Base-by-base conservation (phyloP, 2,113 vertebrate species). In the Tapirus terrestris region DNA sequence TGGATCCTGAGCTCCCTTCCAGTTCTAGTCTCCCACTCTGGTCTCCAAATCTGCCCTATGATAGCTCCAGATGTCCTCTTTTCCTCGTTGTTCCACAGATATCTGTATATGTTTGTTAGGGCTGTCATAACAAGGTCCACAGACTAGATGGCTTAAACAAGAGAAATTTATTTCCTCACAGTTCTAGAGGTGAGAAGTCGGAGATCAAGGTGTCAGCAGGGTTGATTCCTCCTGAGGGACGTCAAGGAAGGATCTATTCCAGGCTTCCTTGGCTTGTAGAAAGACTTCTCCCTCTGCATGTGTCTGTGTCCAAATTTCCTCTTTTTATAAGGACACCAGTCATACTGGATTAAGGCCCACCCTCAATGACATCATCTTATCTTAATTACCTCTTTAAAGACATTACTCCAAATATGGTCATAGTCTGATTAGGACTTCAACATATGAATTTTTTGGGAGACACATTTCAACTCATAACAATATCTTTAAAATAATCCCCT, bases 401-500 rank as follows among this genome's bases (percentile, higher is more conserved):
- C 51, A 79, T 20, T 29, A 68, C 48, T 87, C 53, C 25, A 75
- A 58, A 53, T 25, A 23, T 6, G 18, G 48, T 86, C 80, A 90
- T 5, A 39, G 18, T 76, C n/a, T 82, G 5, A 25, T 58, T 63
- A 87, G 68, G 25, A 45, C 13, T 16, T 68, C 61, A 91, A 70
- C 14, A 36, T 36, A 56, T 4, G 16, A 48, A 68, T 75, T 63
- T 16, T 53, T 53, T 53, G 48, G 25, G 27, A 61, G 68, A 70
- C 25, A 39, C 6, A 72, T 67, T 72, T 72, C 61, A 83, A n/a
- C 43, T 68, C 11, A 14, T 65, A 77, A 91, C 25, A 63, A 4
- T n/a, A 79, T 27, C 39, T 89, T 96, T 89, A 92, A 95, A 92
- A 68, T 70, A 81, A 81, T 39, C 70, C 13, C 36, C 33, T 87